Percentiles rank a stretch among this genome's conserved stretches.
phyloP scores from a whole-genome alignment of 2,113 vertebrate genomes.

The Pterocles orientalis region DNA sequence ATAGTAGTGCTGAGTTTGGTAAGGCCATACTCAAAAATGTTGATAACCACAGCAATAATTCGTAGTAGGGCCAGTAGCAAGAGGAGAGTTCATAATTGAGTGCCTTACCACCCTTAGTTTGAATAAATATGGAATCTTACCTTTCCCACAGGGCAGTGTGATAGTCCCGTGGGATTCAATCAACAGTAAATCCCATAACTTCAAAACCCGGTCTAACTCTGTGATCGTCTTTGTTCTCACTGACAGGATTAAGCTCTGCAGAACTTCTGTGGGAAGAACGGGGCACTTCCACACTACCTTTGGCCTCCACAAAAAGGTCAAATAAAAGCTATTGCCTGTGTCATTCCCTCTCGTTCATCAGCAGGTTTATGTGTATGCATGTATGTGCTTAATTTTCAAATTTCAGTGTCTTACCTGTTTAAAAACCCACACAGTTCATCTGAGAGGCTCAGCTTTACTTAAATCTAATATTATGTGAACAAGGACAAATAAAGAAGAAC shows the following conservation, averaged over 20 bases:
- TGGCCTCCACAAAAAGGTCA: background rate
- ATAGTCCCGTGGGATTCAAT: background rate
- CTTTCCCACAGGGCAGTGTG: background rate
- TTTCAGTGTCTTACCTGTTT: background rate
- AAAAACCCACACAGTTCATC: background rate
- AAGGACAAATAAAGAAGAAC: background rate
- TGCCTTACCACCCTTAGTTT: conserved; percentile 22
- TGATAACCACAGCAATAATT: conserved; percentile 38
- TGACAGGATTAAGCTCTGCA: background rate
- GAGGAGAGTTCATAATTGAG: background rate
- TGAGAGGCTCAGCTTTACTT: background rate
- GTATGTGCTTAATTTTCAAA: background rate
- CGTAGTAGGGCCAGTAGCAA: background rate
- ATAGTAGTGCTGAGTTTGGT: background rate
- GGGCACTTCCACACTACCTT: background rate
- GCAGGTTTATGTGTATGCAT: background rate
- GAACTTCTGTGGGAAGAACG: background rate
- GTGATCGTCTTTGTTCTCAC: background rate
- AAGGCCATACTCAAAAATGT: background rate
- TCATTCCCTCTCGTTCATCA: background rate
- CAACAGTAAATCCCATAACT: background rate
- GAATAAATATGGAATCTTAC: background rate
- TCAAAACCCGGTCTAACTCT: background rate
- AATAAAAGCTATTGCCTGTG: background rate
- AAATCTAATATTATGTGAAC: background rate